Evolutionary conservation across 92 coral and sea anemone genomes (phyloP).

Genomic region (Virgularia gustaviana): DNA sequence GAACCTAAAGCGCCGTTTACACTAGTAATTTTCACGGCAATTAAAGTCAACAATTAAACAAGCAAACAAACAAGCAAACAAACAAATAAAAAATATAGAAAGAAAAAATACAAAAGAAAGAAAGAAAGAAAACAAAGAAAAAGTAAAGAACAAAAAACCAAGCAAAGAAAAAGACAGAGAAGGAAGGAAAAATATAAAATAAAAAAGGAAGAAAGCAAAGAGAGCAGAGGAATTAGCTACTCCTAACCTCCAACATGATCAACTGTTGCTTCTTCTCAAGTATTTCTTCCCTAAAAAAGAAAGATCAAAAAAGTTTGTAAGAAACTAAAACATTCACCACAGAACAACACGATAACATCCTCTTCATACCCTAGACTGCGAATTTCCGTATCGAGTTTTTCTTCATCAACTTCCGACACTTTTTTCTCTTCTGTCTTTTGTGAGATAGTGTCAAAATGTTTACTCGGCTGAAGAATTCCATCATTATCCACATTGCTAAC

Average conservation of each 20-base stretch:
- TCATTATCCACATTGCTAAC: not conserved
- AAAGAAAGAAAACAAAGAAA: no score
- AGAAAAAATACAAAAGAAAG: no score
- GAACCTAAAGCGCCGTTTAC: no score
- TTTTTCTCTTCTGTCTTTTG: not conserved
- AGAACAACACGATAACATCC: not conserved
- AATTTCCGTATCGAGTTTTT: constrained; percentile 6
- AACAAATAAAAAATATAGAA: no score
- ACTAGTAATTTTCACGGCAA: no score
- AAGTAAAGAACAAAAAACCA: no score
- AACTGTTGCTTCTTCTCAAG: constrained; percentile 1
- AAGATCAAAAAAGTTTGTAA: not conserved
- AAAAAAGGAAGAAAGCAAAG: no score
- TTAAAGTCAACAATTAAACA: no score
- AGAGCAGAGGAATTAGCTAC: not conserved
- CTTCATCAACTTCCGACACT: constrained; percentile 2
- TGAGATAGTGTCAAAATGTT: not conserved
- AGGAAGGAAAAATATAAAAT: no score
- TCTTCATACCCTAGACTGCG: constrained; percentile 5
- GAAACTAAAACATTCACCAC: not conserved
- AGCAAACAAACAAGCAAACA: no score
- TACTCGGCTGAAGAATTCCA: not conserved
- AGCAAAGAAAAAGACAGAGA: no score
- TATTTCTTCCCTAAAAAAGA: constrained; percentile 15
- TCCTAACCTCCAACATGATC: constrained; percentile 16